phyloP scores from a whole-genome alignment of 2,797 vertebrate species.

The Etheostoma nigrum region DNA sequence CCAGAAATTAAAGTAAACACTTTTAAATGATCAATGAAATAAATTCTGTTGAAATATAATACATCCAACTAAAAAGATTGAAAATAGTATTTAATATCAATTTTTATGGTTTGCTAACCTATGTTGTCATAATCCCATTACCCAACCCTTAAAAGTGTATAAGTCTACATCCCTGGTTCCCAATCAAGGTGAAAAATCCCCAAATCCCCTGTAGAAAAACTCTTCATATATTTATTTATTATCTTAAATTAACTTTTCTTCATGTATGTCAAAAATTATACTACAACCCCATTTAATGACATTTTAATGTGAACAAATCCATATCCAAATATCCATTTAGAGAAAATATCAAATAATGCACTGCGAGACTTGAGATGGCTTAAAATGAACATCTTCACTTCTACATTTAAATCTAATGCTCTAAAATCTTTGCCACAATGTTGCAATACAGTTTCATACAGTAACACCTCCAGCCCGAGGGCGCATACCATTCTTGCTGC shows the following conservation, averaged over 20 bases:
- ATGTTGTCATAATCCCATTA: not conserved
- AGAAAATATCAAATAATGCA: not conserved
- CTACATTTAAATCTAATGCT: not conserved
- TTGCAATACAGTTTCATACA: constrained; percentile 20
- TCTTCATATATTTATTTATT: too few species aligned
- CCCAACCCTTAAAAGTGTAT: not conserved
- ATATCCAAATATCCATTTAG: not conserved
- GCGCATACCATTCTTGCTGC: constrained; percentile 37
- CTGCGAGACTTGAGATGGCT: not conserved
- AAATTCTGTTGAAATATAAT: not conserved
- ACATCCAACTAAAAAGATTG: not conserved
- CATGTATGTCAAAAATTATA: not conserved
- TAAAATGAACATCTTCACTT: not conserved
- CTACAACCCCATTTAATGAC: not conserved
- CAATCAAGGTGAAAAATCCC: not conserved
- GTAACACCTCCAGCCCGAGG: constrained; percentile 32
- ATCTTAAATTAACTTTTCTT: not conserved
- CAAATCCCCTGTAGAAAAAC: not conserved
- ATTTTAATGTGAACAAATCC: not conserved
- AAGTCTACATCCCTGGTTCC: not conserved
- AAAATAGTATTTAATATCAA: not conserved
- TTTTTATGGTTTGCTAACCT: not conserved
- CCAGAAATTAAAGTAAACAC: not conserved
- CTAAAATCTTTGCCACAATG: not conserved
- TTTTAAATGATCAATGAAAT: not conserved